These are phyloP conservation scores for Phaenicophaeus curvirostris DNA, from an alignment of 2,797 vertebrate genomes.

Conservation along the genomic window DNA sequence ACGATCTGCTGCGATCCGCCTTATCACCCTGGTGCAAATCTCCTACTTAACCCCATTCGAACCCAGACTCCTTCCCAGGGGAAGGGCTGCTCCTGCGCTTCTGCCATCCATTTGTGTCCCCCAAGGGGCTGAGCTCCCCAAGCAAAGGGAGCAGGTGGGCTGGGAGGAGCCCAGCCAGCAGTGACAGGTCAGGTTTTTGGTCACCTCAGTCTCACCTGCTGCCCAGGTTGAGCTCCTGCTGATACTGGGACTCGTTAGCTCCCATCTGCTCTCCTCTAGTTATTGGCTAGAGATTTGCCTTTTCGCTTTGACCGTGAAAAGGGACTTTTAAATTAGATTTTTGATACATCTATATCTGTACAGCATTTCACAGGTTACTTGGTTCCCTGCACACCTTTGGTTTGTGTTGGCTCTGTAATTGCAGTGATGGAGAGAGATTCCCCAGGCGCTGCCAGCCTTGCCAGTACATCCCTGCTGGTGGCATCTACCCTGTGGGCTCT, in stretches of 20 bases:
- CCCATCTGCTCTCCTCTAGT: not conserved
- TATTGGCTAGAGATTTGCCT: not conserved
- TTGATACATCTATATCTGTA: not conserved
- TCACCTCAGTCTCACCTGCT: not conserved
- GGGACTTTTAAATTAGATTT: not conserved
- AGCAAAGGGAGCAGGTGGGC: not conserved
- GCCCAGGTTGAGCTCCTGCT: not conserved
- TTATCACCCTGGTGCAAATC: not conserved
- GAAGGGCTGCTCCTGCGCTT: not conserved
- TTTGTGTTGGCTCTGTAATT: not conserved
- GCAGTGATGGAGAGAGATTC: not conserved
- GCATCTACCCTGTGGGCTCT: not conserved
- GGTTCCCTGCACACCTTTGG: not conserved
- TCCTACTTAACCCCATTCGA: not conserved
- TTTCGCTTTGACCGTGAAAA: not conserved
- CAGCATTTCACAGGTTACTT: not conserved
- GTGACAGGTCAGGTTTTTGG: not conserved
- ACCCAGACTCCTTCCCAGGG: not conserved
- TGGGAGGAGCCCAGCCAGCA: not conserved
- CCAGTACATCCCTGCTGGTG: not conserved
- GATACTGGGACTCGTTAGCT: not conserved
- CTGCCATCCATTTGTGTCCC: not conserved
- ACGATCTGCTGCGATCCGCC: not conserved
- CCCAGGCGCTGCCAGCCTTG: not conserved
- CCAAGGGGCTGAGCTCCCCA: not conserved